These are phyloP conservation scores for Heteronetta atricapilla DNA, from an alignment of 2,113 vertebrate genomes.

Conservation along the genomic window DNA sequence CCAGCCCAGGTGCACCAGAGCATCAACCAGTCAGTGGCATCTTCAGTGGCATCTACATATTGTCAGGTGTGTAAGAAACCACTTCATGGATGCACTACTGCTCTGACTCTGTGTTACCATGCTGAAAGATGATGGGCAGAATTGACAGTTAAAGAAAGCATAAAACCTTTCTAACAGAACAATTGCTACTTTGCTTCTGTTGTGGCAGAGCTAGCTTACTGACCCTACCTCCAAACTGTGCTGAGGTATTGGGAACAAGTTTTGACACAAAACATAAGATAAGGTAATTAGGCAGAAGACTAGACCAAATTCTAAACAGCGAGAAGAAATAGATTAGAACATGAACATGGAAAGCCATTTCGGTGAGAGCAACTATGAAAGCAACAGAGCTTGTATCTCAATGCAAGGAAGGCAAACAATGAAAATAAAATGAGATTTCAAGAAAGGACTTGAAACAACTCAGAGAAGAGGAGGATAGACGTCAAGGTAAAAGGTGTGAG, in stretches of 20 bases:
- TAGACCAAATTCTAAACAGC: neutral
- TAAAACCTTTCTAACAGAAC: neutral
- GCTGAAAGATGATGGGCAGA: neutral
- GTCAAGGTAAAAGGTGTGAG: neutral
- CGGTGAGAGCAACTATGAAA: neutral
- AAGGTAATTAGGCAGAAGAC: neutral
- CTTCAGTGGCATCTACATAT: neutral
- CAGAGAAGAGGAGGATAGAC: neutral
- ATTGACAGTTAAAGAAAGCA: neutral
- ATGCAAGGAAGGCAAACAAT: neutral
- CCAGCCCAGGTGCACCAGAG: neutral
- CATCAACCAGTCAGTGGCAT: neutral
- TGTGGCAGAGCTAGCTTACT: neutral
- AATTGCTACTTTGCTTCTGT: neutral
- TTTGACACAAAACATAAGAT: neutral
- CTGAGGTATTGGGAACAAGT: neutral
- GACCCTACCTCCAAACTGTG: neutral
- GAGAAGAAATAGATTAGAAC: neutral
- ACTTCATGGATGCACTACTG: neutral
- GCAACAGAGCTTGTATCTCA: neutral
- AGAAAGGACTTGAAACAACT: neutral
- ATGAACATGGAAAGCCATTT: neutral
- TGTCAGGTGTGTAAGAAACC: neutral
- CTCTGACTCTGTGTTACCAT: neutral
- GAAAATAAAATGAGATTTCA: neutral